Base-by-base conservation (phyloP, 2,888 invertebrate genomes). In the Mamestra brassicae region DNA sequence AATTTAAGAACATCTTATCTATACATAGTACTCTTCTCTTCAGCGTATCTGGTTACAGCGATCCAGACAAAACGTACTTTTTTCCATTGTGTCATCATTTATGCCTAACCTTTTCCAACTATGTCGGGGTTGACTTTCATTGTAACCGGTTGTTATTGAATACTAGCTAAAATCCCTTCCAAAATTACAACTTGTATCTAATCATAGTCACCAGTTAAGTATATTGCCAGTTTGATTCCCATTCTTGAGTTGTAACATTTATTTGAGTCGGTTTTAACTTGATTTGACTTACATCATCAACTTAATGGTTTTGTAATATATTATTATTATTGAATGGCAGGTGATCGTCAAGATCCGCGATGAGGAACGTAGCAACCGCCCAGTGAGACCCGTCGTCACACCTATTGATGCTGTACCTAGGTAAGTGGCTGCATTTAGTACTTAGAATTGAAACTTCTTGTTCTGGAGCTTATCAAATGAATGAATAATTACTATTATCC, bases 261-360 rank as follows among this genome's bases (percentile, higher is more conserved):
- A 11, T 11, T 47, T 7, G 42, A 7, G 42, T 42, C 42, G 4
- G 8, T 42, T 42, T 42, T 42, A 38, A 38, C 38, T 38, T 38
- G 38, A 5, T 3, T 38, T 38, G 38, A 38, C 38, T 38, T 0
- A 38, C 38, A 38, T 38, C 38, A 38, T 42, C 4, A 42, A 7
- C 42, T 42, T 52, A n/a, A 60, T 38, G 6, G 38, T 11, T 38
- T 42, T 6, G 5, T 61, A 2, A 61, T 13, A 0, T 52, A 6
- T 71, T n/a, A 6, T 42, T 50, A 13, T n/a, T 58, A 34, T 60
- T 55, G 11, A 50, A 34, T 63, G 60, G 10, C 79, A 96, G 96
- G 98, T 97, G 0, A 92, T 97, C 58, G 84, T 97, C n/a, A 97
- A 97, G 87, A 93, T 97, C 7, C 94, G 97, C 17, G 97, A 97